Percentiles rank a stretch among this genome's conserved stretches.
These are phyloP conservation scores for Archivesica marissinica DNA, from an alignment of 1,140 invertebrate species.

Conservation along the genomic window DNA sequence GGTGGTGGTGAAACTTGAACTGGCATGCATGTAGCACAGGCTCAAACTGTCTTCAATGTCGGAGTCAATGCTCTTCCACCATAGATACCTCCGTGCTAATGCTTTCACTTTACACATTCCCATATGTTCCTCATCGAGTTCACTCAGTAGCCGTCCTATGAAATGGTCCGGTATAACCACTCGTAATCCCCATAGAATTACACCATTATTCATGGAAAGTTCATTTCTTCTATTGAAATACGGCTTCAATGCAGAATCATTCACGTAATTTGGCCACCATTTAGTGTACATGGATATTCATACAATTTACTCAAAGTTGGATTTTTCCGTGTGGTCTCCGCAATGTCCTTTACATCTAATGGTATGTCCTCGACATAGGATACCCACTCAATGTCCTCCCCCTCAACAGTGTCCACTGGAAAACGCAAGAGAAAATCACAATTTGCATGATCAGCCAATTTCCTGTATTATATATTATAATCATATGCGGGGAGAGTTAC, in stretches of 20 bases:
- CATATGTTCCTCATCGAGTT: conserved; percentile 85
- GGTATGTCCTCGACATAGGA: conserved; percentile 54
- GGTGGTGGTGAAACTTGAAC: conserved; percentile 46
- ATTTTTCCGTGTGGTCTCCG: conserved; percentile 32
- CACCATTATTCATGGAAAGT: conserved; percentile 62
- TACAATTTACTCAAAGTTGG: conserved; percentile 35
- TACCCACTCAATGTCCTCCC: conserved; percentile 5
- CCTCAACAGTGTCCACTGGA: conserved; percentile 13
- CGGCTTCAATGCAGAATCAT: conserved; percentile 38
- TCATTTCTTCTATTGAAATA: conserved; percentile 56
- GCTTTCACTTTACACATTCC: conserved; percentile 86
- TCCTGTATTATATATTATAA: conserved; percentile 76
- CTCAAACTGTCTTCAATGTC: conserved; percentile 83
- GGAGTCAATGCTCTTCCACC: conserved; percentile 85
- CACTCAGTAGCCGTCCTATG: conserved; percentile 77
- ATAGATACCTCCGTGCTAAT: conserved; percentile 84
- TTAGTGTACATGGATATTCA: conserved; percentile 6
- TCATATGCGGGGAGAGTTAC: conserved; percentile 78
- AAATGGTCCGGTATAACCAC: conserved; percentile 83
- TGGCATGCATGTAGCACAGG: conserved; percentile 82
- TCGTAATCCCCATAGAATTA: conserved; percentile 64
- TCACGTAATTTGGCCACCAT: conserved; percentile 29
- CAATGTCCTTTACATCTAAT: conserved; percentile 25
- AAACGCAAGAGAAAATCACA: conserved; percentile 66
- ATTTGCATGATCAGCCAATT: conserved; percentile 61